Percentiles rank a stretch among this genome's conserved stretches.
phyloP scores from a whole-genome alignment of 1,140 invertebrate species.

The Drosophila repletoides region DNA sequence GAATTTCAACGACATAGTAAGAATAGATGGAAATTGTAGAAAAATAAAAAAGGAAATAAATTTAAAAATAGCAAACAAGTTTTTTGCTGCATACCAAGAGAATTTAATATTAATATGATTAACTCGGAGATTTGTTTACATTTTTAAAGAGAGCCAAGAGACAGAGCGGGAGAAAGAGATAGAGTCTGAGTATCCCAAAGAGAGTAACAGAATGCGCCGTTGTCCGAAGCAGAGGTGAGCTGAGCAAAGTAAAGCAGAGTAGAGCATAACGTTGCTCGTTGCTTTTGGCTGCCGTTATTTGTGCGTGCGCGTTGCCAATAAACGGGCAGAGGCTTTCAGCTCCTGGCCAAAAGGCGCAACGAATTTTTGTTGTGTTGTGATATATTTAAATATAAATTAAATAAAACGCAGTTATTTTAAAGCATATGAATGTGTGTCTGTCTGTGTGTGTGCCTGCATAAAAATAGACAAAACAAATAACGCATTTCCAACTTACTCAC shows the following conservation, averaged over 20 bases:
- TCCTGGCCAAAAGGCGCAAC: constrained; percentile 46
- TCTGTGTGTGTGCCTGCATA: constrained; percentile 13
- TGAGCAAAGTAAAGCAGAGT: no score
- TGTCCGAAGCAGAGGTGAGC: no score
- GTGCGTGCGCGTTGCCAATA: constrained; percentile 77
- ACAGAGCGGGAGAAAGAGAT: neutral
- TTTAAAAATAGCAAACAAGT: no score
- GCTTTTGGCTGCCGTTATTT: constrained; percentile 58
- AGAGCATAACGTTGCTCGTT: constrained; percentile 33
- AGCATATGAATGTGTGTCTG: constrained; percentile 4
- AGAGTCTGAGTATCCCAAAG: neutral
- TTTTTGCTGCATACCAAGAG: neutral
- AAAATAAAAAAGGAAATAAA: no score
- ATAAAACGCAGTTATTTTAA: constrained; percentile 7
- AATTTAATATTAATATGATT: no score
- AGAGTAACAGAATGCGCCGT: constrained; percentile 17
- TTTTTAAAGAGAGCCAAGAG: constrained; percentile 3
- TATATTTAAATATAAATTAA: constrained; percentile 41
- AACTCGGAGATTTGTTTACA: no score
- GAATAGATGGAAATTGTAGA: no score
- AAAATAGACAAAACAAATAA: constrained; percentile 57
- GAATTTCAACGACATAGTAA: no score
- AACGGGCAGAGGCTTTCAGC: constrained; percentile 66
- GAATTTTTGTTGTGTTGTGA: constrained; percentile 59
- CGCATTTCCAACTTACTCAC: neutral